phyloP scores from a whole-genome alignment of 1,140 invertebrate genomes.

The Pemphigus obesinymphae region DNA sequence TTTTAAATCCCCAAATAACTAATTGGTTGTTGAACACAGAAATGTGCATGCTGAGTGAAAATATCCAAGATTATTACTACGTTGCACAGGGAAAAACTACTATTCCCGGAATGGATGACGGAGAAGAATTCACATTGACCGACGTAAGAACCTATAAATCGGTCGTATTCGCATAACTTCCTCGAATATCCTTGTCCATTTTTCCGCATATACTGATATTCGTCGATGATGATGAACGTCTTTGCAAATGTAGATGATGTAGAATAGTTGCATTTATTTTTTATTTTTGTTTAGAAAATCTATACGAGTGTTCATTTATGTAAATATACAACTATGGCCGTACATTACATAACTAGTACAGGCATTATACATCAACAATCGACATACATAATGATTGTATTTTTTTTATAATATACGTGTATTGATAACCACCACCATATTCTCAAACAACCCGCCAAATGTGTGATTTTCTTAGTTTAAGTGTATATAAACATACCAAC shows the following conservation, averaged over 20 bases:
- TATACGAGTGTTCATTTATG: neutral
- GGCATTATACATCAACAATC: neutral
- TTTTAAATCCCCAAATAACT: constrained; percentile 25
- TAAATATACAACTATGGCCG: constrained; percentile 5
- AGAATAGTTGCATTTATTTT: constrained; percentile 23
- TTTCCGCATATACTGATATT: neutral
- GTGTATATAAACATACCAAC: neutral
- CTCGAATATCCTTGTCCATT: neutral
- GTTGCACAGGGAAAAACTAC: constrained; percentile 95
- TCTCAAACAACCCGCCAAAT: neutral
- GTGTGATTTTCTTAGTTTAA: constrained; percentile 2
- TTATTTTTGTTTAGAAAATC: neutral
- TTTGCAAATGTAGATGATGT: constrained; percentile 19
- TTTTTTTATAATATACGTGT: neutral
- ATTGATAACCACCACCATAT: neutral
- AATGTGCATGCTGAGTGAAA: constrained; percentile 74
- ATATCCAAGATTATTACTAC: constrained; percentile 87
- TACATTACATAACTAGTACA: constrained; percentile 26
- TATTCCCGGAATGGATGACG: constrained; percentile 94
- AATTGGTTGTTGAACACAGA: constrained; percentile 55
- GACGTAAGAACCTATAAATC: constrained; percentile 70
- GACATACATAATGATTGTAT: neutral
- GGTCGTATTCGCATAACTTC: constrained; percentile 8
- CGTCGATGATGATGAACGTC: neutral
- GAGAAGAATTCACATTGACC: constrained; percentile 85